Conservation (phyloP, 53 echinoderm and acorn worm genomes). For the Pentamera pediparva region DNA sequence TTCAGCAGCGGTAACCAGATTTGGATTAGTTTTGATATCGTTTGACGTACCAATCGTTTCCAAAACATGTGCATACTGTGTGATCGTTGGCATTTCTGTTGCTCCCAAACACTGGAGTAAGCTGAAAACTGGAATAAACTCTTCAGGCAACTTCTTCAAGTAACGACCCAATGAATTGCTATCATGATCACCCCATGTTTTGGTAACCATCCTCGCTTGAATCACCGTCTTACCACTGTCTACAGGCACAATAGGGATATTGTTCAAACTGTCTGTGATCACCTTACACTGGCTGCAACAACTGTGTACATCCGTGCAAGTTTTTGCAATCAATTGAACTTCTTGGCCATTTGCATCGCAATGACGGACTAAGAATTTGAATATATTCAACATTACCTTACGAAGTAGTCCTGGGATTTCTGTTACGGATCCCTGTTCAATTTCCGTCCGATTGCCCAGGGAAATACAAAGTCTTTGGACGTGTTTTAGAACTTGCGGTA, state of each 20-base stretch:
- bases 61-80: slow-evolving; percentile 41
- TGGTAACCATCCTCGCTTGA: not conserved
- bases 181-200: not conserved
- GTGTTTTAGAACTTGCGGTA: not conserved
- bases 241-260: slow-evolving; percentile 9
- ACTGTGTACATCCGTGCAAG: no score
- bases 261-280: not conserved
- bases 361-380: not conserved
- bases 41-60: not conserved
- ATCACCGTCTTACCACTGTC: not conserved
- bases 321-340: no score
- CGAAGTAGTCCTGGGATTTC: not conserved
- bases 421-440: not conserved
- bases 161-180: slow-evolving; percentile 2
- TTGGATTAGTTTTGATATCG: not conserved
- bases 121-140: slow-evolving; percentile 1
- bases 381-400: not conserved
- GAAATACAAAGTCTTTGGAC: slow-evolving; percentile 1
- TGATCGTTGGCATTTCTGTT: slow-evolving; percentile 28
- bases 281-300: slow-evolving; percentile 2
- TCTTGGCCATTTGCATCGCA: no score
- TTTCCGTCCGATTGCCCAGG: not conserved
- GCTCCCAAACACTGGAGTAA: slow-evolving; percentile 22
- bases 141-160: slow-evolving; percentile 38
- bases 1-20: not conserved